Base-by-base conservation (phyloP, 2,888 invertebrate species). In the Dynastes grantii region DNA sequence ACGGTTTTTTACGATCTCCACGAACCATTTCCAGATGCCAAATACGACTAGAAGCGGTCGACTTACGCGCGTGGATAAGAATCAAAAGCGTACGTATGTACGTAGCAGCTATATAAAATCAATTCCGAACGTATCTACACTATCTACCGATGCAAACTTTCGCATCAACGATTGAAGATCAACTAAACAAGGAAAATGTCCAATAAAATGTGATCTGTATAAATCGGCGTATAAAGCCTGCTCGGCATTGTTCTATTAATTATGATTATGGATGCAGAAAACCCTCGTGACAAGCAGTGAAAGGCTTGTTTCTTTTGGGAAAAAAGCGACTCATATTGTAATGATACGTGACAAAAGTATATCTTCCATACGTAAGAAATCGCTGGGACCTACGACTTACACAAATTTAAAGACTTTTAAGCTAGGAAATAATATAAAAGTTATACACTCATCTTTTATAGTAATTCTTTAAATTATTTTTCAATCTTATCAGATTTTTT, bases 191-290 rank as follows among this genome's bases (percentile, higher is more conserved):
- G 16, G 16, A 22, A 58, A 63, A 63, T 11, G 27, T 63, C 63
- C 63, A 63, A 63, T 63, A 37, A 63, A 63, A 63, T 63, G 32
- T 9, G 63, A 63, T 67, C 67, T 27, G 45, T 22, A 67, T 67
- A 67, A 67, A 67, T 67, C 67, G 45, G 16, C 58, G 58, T 27
- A 71, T 55, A 71, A 40, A 73, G 45, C 2, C 49, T 9, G 45
- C 49, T 13, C 45, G 9, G n/a, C 32, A 27, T 45, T 27, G 40
- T 22, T 58, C 73, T 73, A 73, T 73, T 73, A 73, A 73, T 73
- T 58, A 73, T 73, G 73, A 73, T 73, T 73, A 73, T 58, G 16
- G 73, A 27, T 27, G 73, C 16, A 58, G 58, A 73, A 61, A 73
- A 40, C 45, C 61, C 61, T 5, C 45, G 13, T 32, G 16, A 16